These are phyloP conservation scores for Drosophila rubida DNA, from an alignment of 2,888 invertebrate genomes.

Conservation along the genomic window DNA sequence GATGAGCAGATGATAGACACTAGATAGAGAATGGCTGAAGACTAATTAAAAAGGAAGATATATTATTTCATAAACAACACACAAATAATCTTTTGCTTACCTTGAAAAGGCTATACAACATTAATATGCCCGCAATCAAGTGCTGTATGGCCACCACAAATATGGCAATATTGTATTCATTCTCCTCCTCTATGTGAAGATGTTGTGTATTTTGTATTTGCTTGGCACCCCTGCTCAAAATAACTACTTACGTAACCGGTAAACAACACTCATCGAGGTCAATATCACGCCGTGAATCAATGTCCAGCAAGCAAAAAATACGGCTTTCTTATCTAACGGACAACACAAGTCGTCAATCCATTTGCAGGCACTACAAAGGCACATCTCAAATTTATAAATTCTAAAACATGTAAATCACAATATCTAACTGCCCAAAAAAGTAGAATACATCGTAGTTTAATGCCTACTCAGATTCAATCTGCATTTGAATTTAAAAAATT, in stretches of 20 bases:
- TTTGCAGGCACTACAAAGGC: neutral
- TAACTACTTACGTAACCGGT: neutral
- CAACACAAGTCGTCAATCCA: neutral
- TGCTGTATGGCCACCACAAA: neutral
- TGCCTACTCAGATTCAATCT: neutral
- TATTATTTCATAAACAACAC: neutral
- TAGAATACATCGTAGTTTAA: neutral
- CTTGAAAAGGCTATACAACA: neutral
- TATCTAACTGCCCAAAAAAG: neutral
- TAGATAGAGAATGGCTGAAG: neutral
- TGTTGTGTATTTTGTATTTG: neutral
- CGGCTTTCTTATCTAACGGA: neutral
- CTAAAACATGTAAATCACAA: neutral
- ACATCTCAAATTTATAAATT: neutral
- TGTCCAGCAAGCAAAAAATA: neutral
- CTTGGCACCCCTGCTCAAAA: neutral
- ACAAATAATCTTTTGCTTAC: neutral
- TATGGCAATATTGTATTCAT: neutral
- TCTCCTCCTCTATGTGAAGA: neutral
- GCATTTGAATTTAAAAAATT: neutral
- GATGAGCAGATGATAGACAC: neutral
- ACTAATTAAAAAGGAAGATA: neutral
- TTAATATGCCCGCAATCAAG: conserved; percentile 5
- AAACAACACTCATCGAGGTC: neutral
- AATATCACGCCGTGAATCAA: neutral